Percentiles rank a stretch among this genome's conserved stretches.
phyloP scores from a whole-genome alignment of 1,140 invertebrate genomes.

The Galendromus occidentalis region DNA sequence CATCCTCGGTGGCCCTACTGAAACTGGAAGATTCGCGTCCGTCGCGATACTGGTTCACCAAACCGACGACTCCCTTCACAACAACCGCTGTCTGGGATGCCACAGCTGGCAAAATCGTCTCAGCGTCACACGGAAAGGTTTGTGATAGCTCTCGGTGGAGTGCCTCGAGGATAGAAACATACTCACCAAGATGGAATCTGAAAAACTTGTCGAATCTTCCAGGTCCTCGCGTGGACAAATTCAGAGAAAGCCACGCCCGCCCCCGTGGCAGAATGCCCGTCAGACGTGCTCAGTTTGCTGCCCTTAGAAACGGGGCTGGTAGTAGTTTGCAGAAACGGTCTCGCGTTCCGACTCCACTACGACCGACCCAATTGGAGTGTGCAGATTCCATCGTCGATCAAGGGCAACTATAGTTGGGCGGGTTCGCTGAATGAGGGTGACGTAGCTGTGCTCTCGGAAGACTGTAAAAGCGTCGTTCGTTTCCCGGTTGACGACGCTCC shows the following conservation, averaged over 20 bases:
- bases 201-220: background rate
- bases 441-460: background rate
- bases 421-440: background rate
- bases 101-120: background rate
- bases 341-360: background rate
- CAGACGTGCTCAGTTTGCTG: background rate
- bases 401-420: background rate
- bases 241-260: background rate
- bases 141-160: background rate
- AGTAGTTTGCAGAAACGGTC: background rate
- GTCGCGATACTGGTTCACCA: background rate
- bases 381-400: background rate
- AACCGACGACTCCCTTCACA: constrained; percentile 1
- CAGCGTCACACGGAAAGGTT: background rate
- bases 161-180: no score
- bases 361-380: background rate
- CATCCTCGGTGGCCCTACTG: background rate
- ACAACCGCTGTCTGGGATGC: constrained; percentile 4
- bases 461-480: background rate
- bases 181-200: no score
- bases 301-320: background rate
- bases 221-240: constrained; percentile 8
- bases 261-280: background rate
- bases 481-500: background rate
- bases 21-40: background rate